Percentiles rank a stretch among this genome's conserved stretches.
phyloP scores from a whole-genome alignment of 37 sponge, comb jelly and placozoan genomes.

The Haliclona indistincta region DNA sequence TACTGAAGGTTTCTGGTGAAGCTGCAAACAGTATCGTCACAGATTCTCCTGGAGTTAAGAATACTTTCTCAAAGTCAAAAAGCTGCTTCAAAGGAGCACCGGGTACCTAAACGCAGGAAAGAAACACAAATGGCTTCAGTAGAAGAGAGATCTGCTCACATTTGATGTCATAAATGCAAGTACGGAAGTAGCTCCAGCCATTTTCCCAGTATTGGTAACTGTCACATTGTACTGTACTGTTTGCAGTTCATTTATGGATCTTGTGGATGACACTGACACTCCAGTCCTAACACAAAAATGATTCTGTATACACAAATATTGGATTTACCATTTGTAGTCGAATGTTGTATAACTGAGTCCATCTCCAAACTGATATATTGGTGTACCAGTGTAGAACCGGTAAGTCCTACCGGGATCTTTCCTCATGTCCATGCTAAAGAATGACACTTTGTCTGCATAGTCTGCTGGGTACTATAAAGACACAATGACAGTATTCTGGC shows the following conservation, averaged over 20 bases:
- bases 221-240: constrained; percentile 51
- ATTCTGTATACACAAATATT: neutral
- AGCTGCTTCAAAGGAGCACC: constrained; percentile 67
- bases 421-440: constrained; percentile 73
- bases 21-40: constrained; percentile 57
- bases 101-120: constrained; percentile 28
- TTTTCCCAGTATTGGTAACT: constrained; percentile 75
- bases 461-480: constrained; percentile 68
- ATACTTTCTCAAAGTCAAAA: constrained; percentile 75
- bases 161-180: constrained; percentile 55
- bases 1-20: constrained; percentile 23
- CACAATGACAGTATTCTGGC: neutral
- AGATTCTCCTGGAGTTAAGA: constrained; percentile 49
- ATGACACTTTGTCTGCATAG: constrained; percentile 73
- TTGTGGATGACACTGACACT: neutral
- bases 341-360: constrained; percentile 81
- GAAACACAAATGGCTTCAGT: neutral
- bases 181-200: constrained; percentile 49
- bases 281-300: neutral
- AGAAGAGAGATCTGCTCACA: constrained; percentile 25
- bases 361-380: constrained; percentile 70
- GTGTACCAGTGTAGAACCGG: constrained; percentile 73
- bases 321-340: constrained; percentile 47
- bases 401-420: constrained; percentile 71
- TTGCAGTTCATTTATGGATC: neutral